These are phyloP conservation scores for Alfaro cultratus DNA, from an alignment of 2,797 vertebrate species.

Conservation along the genomic window DNA sequence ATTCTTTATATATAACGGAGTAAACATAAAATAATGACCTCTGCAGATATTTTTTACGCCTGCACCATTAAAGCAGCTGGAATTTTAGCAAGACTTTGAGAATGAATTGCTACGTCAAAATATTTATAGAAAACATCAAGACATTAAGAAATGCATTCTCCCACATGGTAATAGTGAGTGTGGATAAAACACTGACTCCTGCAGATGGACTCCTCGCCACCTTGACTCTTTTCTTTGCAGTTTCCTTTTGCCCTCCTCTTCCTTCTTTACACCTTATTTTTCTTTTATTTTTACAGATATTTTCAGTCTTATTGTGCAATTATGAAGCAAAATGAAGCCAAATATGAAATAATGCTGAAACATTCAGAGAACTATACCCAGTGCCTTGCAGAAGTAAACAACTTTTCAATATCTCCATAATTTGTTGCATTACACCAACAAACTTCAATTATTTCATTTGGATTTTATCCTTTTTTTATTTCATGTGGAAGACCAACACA, in stretches of 20 bases:
- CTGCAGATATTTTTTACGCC: conserved; percentile 3
- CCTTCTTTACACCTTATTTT: conserved; percentile 48
- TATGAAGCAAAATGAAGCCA: conserved; percentile 8
- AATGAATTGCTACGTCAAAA: conserved; percentile 10
- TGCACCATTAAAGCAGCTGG: conserved; percentile 2
- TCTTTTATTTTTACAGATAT: conserved; percentile 47
- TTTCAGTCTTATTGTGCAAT: conserved; percentile 22
- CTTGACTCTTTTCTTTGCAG: conserved; percentile 53
- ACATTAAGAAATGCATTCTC: conserved; percentile 21
- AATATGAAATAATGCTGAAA: conserved; percentile 12
- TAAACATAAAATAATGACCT: conserved; percentile 16
- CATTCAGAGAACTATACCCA: background rate
- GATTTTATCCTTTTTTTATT: no score
- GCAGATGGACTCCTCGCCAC: conserved; percentile 81
- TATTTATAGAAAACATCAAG: conserved; percentile 21
- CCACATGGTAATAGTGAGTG: conserved; percentile 14
- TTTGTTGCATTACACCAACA: background rate
- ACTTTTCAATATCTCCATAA: background rate
- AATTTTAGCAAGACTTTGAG: conserved; percentile 14
- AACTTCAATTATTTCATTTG: background rate
- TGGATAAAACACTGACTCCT: conserved; percentile 45
- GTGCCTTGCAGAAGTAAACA: background rate
- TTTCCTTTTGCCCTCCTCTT: conserved; percentile 51
- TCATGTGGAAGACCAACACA: background rate
- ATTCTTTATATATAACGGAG: background rate